Base-by-base conservation (phyloP, 2,888 invertebrate species). In the Noctua comes region DNA sequence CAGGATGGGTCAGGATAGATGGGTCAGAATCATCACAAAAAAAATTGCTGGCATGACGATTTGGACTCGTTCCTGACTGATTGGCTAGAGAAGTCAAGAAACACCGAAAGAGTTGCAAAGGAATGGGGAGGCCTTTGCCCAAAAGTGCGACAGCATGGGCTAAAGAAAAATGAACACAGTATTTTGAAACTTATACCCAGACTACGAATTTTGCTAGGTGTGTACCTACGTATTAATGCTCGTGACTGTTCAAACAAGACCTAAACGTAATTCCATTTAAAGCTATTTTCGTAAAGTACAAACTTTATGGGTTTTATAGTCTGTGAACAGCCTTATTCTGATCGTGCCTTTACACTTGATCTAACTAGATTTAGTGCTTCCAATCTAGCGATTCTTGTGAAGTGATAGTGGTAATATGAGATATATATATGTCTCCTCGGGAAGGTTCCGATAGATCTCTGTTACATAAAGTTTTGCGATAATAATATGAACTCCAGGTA, bases 361-460 rank as follows among this genome's bases (percentile, higher is more conserved):
- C 80, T 82, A 86, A 89, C 85, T 84, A 86, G 86, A 90, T 91
- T 92, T 89, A 89, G 87, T 88, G 83, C 80, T 86, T 87, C 88
- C 90, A 91, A 91, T 91, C 88, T 91, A 87, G 85, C 84, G 86
- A 88, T 90, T 89, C 88, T 89, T 85, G 88, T 86, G 84, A 89
- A 92, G 90, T 90, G 90, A 89, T 91, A 89, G 90, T 86, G 82
- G 83, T 90, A 89, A 87, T 90, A 88, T 90, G 89, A 88, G 85
- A 89, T 86, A 82, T 79, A 82, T 78, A 88, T 89, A 82, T 64
- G 87, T 86, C 87, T 66, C 65, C 62, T 76, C 43, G 62, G 76
- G 72, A 78, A 64, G 68, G 62, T 64, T 82, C 77, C 77, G 76
- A 89, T 82, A 80, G 70, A 86, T 84, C 83, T 73, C 69, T 75